A percentile compares a stretch with the other conserved stretches of the same genome.
Conservation (phyloP, 2,797 vertebrate species). For the Paratrypauchen microcephalus region DNA sequence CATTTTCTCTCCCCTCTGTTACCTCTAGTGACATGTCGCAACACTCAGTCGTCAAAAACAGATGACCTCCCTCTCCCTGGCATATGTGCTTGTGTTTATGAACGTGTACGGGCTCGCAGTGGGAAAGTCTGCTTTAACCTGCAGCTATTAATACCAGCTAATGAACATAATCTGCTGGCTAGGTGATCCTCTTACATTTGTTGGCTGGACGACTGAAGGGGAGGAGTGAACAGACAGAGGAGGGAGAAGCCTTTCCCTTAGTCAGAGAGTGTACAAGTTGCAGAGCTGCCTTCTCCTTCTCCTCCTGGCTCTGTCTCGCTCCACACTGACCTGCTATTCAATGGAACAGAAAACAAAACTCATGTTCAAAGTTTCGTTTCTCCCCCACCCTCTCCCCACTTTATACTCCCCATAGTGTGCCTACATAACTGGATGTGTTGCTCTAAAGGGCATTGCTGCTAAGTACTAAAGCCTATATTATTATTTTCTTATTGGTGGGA, state of each 20-base stretch:
- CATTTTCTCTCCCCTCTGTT: slow-evolving; percentile 33
- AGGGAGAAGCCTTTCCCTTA: slow-evolving; percentile 59
- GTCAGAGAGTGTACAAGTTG: slow-evolving; percentile 45
- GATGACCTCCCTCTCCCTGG: slow-evolving; percentile 51
- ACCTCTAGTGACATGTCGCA: slow-evolving; percentile 42
- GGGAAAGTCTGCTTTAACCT: slow-evolving; percentile 74
- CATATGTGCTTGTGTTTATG: slow-evolving; percentile 40
- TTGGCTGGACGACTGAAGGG: slow-evolving; percentile 64
- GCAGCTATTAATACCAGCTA: slow-evolving; percentile 92
- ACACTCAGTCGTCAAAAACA: slow-evolving; percentile 69
- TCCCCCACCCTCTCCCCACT: slow-evolving; percentile 44
- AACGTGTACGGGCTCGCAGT: slow-evolving; percentile 35
- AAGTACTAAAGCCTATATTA: slow-evolving; percentile 20
- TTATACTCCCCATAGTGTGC: slow-evolving; percentile 19
- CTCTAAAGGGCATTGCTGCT: slow-evolving; percentile 46
- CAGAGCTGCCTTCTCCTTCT: slow-evolving; percentile 28
- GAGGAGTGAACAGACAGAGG: slow-evolving; percentile 58
- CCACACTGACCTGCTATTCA: slow-evolving; percentile 21
- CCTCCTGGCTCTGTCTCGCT: slow-evolving; percentile 23
- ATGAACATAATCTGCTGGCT: slow-evolving; percentile 83
- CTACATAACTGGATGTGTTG: slow-evolving; percentile 31
- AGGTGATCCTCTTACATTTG: slow-evolving; percentile 86
- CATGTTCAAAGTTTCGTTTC: slow-evolving; percentile 72
- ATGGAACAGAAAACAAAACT: slow-evolving; percentile 68
- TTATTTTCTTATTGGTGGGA: slow-evolving; percentile 28